A percentile compares a stretch with the other conserved stretches of the same genome.
These are phyloP conservation scores for Myotis lucifugus DNA, from an alignment of 2,113 vertebrate species.

Conservation along the genomic window DNA sequence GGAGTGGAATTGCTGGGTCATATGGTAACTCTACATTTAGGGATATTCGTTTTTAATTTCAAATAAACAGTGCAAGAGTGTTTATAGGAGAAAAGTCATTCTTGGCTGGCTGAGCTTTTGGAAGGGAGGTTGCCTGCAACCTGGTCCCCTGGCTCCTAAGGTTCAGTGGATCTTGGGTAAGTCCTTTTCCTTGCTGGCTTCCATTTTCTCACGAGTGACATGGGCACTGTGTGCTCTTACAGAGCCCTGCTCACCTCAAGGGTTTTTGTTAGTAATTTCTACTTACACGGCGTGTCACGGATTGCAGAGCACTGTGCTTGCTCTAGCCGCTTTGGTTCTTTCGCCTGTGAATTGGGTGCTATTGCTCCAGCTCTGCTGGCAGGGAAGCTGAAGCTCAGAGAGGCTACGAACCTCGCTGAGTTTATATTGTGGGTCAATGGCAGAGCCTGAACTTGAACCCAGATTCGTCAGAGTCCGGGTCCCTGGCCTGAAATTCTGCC, in stretches of 20 bases:
- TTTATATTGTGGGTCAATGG: not conserved
- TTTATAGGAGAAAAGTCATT: not conserved
- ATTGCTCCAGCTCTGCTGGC: not conserved
- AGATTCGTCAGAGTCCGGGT: not conserved
- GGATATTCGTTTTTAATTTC: conserved; percentile 41
- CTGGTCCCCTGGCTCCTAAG: not conserved
- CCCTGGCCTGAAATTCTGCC: not conserved
- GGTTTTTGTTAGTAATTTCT: not conserved
- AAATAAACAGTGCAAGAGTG: not conserved
- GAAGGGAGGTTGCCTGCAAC: not conserved
- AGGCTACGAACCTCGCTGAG: not conserved
- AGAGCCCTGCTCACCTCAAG: not conserved
- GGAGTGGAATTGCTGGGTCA: conserved; percentile 27
- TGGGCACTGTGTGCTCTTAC: not conserved
- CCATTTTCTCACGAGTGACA: not conserved
- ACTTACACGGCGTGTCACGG: not conserved
- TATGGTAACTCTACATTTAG: conserved; percentile 19
- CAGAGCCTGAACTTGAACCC: not conserved
- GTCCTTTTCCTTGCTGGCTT: conserved; percentile 1
- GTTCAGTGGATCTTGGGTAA: not conserved
- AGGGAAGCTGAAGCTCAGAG: not conserved
- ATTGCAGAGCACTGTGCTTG: not conserved
- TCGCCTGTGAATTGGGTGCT: not conserved
- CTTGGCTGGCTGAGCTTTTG: not conserved
- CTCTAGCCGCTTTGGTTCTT: not conserved